Evolutionary conservation across 2,888 invertebrate species (phyloP).

Genomic region (Charanyca ferruginea): DNA sequence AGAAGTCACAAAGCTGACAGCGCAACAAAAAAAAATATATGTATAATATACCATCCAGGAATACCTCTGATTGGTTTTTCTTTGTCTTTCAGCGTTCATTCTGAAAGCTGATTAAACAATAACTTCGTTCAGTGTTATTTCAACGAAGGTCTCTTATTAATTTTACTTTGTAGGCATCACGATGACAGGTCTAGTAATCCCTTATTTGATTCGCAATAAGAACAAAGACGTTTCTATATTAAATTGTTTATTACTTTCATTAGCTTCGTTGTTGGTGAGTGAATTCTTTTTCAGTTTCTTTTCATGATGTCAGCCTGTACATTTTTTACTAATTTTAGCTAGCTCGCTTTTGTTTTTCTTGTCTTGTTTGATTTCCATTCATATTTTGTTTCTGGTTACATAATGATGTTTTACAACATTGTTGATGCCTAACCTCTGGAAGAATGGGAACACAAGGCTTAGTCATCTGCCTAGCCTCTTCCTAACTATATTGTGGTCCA

Average conservation of each 20-base stretch:
- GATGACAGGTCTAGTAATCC: conserved; percentile 33
- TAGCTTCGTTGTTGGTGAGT: conserved; percentile 16
- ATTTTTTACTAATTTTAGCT: conserved; percentile 9
- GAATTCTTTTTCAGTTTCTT: conserved; percentile 12
- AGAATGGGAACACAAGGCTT: too few species aligned
- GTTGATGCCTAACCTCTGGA: too few species aligned
- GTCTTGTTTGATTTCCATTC: neutral
- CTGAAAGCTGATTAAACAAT: conserved; percentile 47
- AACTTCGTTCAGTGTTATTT: conserved; percentile 27
- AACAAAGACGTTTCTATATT: conserved; percentile 58
- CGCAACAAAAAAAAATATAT: conserved; percentile 5
- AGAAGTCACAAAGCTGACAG: neutral
- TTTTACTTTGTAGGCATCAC: conserved; percentile 21
- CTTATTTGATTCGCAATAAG: conserved; percentile 58
- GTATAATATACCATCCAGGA: neutral
- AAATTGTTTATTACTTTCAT: conserved; percentile 60
- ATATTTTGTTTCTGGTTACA: neutral
- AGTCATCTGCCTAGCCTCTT: too few species aligned
- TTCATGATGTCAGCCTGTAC: conserved; percentile 3
- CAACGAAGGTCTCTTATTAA: conserved; percentile 44
- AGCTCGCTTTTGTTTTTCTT: neutral
- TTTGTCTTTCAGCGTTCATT: conserved; percentile 26
- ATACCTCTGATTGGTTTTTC: conserved; percentile 16
- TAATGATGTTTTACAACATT: neutral
- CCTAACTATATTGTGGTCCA: too few species aligned